Evolutionary conservation across 1,140 invertebrate genomes (phyloP).

Genomic region (Alviniconcha marisindica): DNA sequence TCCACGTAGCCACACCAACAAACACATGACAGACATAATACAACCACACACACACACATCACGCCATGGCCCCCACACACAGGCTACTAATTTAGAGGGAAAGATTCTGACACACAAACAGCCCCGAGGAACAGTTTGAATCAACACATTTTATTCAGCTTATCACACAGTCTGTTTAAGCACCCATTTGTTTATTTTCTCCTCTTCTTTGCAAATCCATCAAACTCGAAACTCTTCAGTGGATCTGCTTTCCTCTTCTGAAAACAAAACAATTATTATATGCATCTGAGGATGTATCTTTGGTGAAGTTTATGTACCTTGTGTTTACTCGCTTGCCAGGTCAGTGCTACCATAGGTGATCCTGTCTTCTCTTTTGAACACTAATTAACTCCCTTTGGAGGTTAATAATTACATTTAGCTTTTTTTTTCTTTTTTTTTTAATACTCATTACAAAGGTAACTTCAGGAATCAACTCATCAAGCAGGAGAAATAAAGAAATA

Average conservation of each 20-base stretch:
- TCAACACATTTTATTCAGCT: neutral
- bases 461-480: neutral
- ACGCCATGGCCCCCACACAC: too few relatives aligned
- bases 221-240: slow-evolving; percentile 74
- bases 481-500: neutral
- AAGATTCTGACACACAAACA: neutral
- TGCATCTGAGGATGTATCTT: neutral
- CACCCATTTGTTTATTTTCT: slow-evolving; percentile 45
- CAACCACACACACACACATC: neutral
- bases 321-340: neutral
- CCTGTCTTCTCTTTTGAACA: neutral
- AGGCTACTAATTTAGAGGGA: neutral
- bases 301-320: neutral
- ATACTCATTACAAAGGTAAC: neutral
- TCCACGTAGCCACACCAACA: too few relatives aligned
- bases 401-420: neutral
- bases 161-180: neutral
- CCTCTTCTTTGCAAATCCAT: slow-evolving; percentile 63
- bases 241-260: slow-evolving; percentile 75
- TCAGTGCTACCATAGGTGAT: neutral
- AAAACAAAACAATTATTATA: slow-evolving; percentile 47
- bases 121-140: neutral
- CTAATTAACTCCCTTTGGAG: neutral
- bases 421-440: neutral
- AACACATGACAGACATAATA: neutral